Percentiles rank a stretch among this genome's conserved stretches.
phyloP scores from a whole-genome alignment of 2,113 vertebrate species.

The Willisornis vidua region DNA sequence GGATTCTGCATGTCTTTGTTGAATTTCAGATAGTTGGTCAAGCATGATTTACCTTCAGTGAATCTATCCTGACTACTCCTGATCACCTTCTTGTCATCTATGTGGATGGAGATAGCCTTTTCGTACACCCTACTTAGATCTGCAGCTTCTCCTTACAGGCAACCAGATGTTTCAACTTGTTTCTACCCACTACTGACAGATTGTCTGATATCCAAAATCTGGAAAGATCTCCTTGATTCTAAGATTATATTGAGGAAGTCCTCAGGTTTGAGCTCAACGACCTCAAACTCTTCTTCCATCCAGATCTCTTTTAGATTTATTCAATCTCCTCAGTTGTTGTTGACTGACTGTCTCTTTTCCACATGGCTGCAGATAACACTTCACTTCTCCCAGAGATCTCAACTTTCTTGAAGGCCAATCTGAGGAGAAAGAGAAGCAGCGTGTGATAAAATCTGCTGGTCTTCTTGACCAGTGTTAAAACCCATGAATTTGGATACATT shows the following conservation, averaged over 20 bases:
- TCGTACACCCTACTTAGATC: not conserved
- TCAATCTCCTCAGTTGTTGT: not conserved
- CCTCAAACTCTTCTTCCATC: not conserved
- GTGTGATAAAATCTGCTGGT: not conserved
- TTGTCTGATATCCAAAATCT: not conserved
- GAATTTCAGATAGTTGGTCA: not conserved
- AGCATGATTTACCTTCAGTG: not conserved
- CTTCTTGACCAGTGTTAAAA: not conserved
- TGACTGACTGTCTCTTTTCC: not conserved
- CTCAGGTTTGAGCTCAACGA: not conserved
- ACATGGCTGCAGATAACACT: not conserved
- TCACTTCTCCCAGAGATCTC: not conserved
- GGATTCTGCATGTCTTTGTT: not conserved
- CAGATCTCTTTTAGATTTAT: not conserved
- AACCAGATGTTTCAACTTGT: not conserved
- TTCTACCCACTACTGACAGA: not conserved
- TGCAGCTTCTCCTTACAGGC: not conserved
- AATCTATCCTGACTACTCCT: not conserved
- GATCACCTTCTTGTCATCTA: not conserved
- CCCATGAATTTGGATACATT: not conserved
- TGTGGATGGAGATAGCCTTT: not conserved
- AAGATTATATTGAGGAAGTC: not conserved
- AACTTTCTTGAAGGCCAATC: not conserved
- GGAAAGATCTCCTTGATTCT: not conserved
- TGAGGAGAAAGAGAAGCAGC: not conserved